These are phyloP conservation scores for Cepaea nemoralis DNA, from an alignment of 1,140 invertebrate species.

Conservation along the genomic window DNA sequence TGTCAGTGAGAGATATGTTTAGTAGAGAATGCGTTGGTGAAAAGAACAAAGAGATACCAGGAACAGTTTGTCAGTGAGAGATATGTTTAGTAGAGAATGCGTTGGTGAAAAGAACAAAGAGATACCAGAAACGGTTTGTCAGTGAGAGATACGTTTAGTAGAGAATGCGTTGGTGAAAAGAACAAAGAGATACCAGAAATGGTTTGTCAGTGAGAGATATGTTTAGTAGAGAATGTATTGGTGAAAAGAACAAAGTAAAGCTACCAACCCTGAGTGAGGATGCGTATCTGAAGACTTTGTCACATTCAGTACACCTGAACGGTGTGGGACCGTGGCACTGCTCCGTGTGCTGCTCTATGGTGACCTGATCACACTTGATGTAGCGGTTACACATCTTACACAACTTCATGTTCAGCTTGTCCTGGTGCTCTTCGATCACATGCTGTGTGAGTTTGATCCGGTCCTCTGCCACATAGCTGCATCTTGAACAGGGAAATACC, in stretches of 20 bases:
- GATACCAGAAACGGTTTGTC: too few relatives aligned
- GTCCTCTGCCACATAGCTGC: slow-evolving; percentile 54
- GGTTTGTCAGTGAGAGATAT: too few relatives aligned
- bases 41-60: too few relatives aligned
- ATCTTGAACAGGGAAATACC: slow-evolving; percentile 59
- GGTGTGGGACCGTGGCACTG: slow-evolving; percentile 59
- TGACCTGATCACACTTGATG: slow-evolving; percentile 56
- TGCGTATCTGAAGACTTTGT: slow-evolving; percentile 66
- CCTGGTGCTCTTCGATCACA: slow-evolving; percentile 52
- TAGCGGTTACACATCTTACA: slow-evolving; percentile 64
- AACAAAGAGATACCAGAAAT: too few relatives aligned
- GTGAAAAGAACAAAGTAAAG: background rate
- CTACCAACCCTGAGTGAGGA: slow-evolving; percentile 55
- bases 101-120: too few relatives aligned
- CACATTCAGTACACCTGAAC: slow-evolving; percentile 61
- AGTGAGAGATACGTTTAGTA: too few relatives aligned
- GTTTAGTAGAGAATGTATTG: background rate
- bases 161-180: too few relatives aligned
- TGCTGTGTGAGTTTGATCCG: slow-evolving; percentile 55
- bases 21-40: too few relatives aligned
- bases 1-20: too few relatives aligned
- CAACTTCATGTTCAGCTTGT: slow-evolving; percentile 58
- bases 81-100: too few relatives aligned
- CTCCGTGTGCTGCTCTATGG: slow-evolving; percentile 62
- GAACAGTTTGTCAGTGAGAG: too few relatives aligned